Evolutionary conservation across 92 coral and sea anemone genomes (phyloP).

Genomic region (Blastomussa wellsi): DNA sequence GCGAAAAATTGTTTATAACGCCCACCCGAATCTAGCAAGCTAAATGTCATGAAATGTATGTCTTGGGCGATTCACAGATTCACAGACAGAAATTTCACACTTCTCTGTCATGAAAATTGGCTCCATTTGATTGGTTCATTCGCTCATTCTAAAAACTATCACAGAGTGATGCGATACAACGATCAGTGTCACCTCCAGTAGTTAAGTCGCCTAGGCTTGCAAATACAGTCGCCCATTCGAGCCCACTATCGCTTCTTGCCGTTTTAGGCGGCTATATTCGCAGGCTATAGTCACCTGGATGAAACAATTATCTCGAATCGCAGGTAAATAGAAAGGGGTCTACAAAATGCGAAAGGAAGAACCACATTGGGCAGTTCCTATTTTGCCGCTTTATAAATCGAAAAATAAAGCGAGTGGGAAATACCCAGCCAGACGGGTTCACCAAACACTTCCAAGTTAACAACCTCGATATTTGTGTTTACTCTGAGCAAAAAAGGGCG

Average conservation of each 20-base stretch:
- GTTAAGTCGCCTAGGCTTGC: not conserved
- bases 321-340: too few relatives aligned
- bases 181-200: not conserved
- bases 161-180: not conserved
- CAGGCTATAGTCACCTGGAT: not conserved
- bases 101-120: slow-evolving; percentile 5
- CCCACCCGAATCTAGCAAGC: not conserved
- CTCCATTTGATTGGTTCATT: slow-evolving; percentile 16
- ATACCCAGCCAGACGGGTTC: not conserved
- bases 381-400: not conserved
- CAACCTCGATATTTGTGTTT: too few relatives aligned
- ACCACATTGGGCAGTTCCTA: not conserved
- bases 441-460: not conserved
- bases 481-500: too few relatives aligned
- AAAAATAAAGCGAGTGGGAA: not conserved
- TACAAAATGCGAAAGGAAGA: not conserved
- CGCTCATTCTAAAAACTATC: not conserved
- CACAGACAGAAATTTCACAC: slow-evolving; percentile 21
- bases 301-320: not conserved
- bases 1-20: not conserved
- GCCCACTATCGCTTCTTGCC: not conserved
- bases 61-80: not conserved
- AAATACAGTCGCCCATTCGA: not conserved
- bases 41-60: not conserved
- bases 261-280: not conserved